Percentiles rank a stretch among this genome's conserved stretches.
These are phyloP conservation scores for Drosophila crucigera DNA, from an alignment of 2,888 invertebrate genomes.

Conservation along the genomic window DNA sequence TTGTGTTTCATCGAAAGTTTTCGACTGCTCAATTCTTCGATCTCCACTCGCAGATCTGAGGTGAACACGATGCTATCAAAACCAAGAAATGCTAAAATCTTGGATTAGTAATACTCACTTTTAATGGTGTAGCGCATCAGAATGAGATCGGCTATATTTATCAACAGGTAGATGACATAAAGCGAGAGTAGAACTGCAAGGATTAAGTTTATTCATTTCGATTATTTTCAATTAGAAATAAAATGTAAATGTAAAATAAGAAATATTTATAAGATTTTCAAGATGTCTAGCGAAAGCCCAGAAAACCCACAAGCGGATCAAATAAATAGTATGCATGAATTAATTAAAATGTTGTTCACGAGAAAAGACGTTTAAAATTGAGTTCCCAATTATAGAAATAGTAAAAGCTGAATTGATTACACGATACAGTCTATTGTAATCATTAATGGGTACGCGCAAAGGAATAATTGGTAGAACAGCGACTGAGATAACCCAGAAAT, in stretches of 20 bases:
- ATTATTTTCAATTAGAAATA: not conserved
- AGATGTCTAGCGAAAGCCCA: fast-evolving
- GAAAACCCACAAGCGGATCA: not conserved
- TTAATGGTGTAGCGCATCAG: slow-evolving; percentile 32
- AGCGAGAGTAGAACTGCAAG: slow-evolving; percentile 31
- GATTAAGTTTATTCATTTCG: too few species aligned
- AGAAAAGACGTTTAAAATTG: not conserved
- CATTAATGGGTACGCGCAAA: not conserved
- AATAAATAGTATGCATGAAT: not conserved
- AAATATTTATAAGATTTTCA: not conserved
- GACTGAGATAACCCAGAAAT: too few species aligned
- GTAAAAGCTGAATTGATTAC: fast-evolving
- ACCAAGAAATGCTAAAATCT: fast-evolving
- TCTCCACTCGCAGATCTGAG: slow-evolving; percentile 21
- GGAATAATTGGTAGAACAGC: not conserved
- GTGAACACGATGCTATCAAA: too few species aligned
- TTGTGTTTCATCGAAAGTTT: not conserved
- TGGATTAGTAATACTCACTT: slow-evolving; percentile 40
- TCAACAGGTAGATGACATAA: slow-evolving; percentile 38
- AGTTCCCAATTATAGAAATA: not conserved
- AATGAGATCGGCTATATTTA: slow-evolving; percentile 49
- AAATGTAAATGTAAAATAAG: not conserved
- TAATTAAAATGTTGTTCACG: too few species aligned
- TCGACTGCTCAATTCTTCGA: not conserved
- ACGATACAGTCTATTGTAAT: not conserved